phyloP scores from a whole-genome alignment of 2,113 vertebrate genomes.

The Lanius collurio region DNA sequence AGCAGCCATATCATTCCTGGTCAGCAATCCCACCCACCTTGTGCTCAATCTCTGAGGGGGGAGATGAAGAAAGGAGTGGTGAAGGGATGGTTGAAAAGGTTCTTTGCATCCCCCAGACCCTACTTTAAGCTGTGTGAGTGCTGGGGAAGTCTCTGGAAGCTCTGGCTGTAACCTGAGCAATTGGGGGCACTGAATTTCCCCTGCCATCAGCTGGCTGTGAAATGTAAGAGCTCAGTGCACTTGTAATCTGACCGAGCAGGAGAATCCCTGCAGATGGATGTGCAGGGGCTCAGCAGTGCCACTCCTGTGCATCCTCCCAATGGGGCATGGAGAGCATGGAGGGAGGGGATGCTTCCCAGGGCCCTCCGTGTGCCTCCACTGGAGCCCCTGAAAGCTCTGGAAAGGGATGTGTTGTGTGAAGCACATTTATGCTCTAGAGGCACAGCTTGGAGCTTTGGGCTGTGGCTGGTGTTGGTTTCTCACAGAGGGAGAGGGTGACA shows the following conservation, averaged over 20 bases:
- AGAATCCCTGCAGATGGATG: neutral
- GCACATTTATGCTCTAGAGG: fast-evolving
- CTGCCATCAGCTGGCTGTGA: neutral
- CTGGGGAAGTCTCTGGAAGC: neutral
- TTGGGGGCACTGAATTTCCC: neutral
- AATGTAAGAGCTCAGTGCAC: neutral
- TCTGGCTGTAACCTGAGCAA: neutral
- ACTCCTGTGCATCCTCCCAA: fast-evolving
- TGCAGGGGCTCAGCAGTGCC: neutral
- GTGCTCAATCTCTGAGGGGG: neutral
- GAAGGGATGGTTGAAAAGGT: neutral
- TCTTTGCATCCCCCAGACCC: neutral
- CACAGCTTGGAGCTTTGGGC: neutral
- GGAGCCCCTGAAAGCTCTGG: fast-evolving
- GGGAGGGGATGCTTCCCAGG: neutral
- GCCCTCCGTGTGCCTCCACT: fast-evolving
- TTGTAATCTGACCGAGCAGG: neutral
- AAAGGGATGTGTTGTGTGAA: neutral
- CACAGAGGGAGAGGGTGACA: neutral
- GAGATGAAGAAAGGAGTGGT: neutral
- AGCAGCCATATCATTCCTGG: neutral
- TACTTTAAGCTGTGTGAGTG: neutral
- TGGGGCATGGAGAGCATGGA: fast-evolving
- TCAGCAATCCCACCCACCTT: neutral
- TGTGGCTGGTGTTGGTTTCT: neutral